Evolutionary conservation across 2,113 vertebrate genomes (phyloP).

Genomic region (Sinosuthora webbiana): DNA sequence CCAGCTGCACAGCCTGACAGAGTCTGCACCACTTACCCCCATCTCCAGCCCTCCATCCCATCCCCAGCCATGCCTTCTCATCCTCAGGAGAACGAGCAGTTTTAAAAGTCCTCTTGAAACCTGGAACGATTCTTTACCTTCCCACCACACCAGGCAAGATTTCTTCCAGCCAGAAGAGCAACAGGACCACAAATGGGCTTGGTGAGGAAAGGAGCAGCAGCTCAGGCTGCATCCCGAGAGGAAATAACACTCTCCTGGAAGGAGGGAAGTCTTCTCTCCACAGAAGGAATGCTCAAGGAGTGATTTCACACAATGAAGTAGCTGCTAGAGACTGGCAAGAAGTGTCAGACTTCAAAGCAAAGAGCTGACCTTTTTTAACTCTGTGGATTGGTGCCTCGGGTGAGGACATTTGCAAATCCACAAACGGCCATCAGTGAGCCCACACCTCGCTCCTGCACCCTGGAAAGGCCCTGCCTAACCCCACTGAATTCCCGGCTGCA

Average conservation of each 20-base stretch:
- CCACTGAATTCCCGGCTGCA: neutral
- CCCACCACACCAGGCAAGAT: neutral
- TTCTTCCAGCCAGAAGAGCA: neutral
- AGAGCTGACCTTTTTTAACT: neutral
- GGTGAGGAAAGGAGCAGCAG: neutral
- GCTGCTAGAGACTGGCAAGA: constrained; percentile 16
- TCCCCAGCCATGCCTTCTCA: neutral
- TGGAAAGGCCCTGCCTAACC: neutral
- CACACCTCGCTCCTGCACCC: neutral
- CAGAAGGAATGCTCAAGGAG: constrained; percentile 10
- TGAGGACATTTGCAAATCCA: neutral
- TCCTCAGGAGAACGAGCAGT: neutral
- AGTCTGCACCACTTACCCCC: neutral
- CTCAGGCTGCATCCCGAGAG: neutral
- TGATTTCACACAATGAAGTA: constrained; percentile 22
- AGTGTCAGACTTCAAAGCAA: constrained; percentile 46
- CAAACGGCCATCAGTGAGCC: neutral
- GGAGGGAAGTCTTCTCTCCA: neutral
- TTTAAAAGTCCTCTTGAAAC: neutral
- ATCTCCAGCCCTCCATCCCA: neutral
- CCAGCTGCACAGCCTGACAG: neutral
- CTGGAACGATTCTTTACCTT: constrained; percentile 1
- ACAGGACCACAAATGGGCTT: neutral
- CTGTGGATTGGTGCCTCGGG: neutral
- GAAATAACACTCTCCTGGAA: neutral